Evolutionary conservation across 2,888 invertebrate species (phyloP).

Genomic region (Neuroscelio doddi): DNA sequence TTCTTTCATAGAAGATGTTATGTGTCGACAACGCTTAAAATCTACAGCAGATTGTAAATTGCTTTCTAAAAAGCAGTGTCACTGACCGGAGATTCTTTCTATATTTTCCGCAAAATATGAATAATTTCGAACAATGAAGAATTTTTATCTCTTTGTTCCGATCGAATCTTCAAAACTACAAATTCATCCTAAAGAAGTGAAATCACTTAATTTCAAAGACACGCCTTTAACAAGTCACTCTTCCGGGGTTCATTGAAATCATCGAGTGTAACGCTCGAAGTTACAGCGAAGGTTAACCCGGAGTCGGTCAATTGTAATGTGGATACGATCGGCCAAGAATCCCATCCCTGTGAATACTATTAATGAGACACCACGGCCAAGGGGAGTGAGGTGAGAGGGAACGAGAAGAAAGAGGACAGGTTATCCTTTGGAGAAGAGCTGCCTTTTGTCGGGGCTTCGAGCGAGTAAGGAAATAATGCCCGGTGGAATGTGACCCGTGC

Average conservation of each 20-base stretch:
- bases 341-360: slow-evolving; percentile 62
- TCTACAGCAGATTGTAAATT: no score
- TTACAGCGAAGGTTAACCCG: neutral
- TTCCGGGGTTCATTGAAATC: neutral
- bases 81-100: no score
- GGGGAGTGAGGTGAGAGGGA: slow-evolving; percentile 25
- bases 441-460: slow-evolving; percentile 66
- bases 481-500: slow-evolving; percentile 70
- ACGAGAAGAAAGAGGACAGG: slow-evolving; percentile 39
- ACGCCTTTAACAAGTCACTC: neutral
- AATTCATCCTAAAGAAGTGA: no score
- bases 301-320: slow-evolving; percentile 2
- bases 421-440: slow-evolving; percentile 60
- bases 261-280: neutral
- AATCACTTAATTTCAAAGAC: no score
- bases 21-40: no score
- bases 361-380: slow-evolving; percentile 61
- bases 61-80: no score
- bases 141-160: no score
- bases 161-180: no score
- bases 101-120: no score
- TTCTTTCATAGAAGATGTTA: no score
- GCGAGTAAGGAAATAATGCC: slow-evolving; percentile 68
- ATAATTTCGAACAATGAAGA: no score
- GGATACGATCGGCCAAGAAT: slow-evolving; percentile 23